A percentile compares a stretch with the other conserved stretches of the same genome.
These are phyloP conservation scores for Pseudoips prasinana DNA, from an alignment of 2,888 invertebrate genomes.

Conservation along the genomic window DNA sequence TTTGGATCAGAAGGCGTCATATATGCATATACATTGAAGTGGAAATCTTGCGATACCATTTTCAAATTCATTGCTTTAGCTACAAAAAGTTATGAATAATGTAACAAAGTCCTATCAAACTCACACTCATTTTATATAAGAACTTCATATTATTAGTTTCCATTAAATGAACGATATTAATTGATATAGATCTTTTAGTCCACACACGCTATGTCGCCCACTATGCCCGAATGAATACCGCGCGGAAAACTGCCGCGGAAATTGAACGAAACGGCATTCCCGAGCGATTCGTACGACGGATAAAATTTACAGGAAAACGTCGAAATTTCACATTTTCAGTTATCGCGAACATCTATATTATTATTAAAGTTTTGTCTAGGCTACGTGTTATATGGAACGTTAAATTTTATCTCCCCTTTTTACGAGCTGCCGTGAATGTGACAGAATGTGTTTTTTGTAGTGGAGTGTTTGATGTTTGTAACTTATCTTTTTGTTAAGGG, in stretches of 20 bases:
- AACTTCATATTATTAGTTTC: too few relatives aligned
- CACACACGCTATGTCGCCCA: background rate
- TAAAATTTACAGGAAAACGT: slow-evolving; percentile 24
- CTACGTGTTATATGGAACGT: slow-evolving; percentile 20
- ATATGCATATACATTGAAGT: too few relatives aligned
- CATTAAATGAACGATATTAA: slow-evolving; percentile 20
- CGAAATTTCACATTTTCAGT: slow-evolving; percentile 28
- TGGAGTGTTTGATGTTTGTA: slow-evolving; percentile 8
- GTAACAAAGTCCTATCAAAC: too few relatives aligned
- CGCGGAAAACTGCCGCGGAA: slow-evolving; percentile 52
- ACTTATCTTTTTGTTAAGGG: slow-evolving; percentile 5
- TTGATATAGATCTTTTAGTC: slow-evolving; percentile 31
- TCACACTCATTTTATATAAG: too few relatives aligned
- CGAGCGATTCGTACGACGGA: slow-evolving; percentile 38
- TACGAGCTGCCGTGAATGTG: slow-evolving; percentile 23
- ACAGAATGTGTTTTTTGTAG: slow-evolving; percentile 17
- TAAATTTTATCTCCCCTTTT: slow-evolving; percentile 31
- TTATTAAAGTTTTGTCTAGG: slow-evolving; percentile 36
- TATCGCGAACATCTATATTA: slow-evolving; percentile 22
- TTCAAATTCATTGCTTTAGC: too few relatives aligned
- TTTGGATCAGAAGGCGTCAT: too few relatives aligned
- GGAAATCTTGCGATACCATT: too few relatives aligned
- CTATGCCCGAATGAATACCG: slow-evolving; percentile 12
- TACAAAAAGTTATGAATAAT: too few relatives aligned
- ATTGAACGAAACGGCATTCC: slow-evolving; percentile 56